Base-by-base conservation (phyloP, 2,888 invertebrate species). In the Agonopterix heracliana region DNA sequence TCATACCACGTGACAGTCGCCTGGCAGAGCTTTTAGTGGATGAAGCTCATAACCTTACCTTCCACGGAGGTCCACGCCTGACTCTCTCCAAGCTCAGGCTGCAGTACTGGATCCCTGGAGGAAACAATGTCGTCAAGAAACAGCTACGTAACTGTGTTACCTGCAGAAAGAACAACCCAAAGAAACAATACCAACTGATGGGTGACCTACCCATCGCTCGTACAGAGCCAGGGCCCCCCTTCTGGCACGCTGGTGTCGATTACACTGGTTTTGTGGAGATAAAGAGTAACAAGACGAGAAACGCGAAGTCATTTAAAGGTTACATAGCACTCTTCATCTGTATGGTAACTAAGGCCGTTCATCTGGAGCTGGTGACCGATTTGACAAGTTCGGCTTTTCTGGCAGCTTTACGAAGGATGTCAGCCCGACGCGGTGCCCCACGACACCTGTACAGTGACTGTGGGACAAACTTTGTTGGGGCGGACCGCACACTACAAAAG, bases 51-150 rank as follows among this genome's bases (percentile, higher is more conserved):
- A 12, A 46, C 10, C 53, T 44, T 45, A 59, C 58, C 1, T 47
- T 59, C 4, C 63, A 63, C 46, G 59, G 58, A 26, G 60, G 62
- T 13, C 53, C 49, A 7, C 49, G 52, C 42, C 9, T 56, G 7
- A 56, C 55, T 51, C 9, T 58, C 2, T 55, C 51, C 26, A 48
- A 46, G 9, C 44, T 57, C 12, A 48, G 55, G 34, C 14, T 45
- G 1, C 54, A 50, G 36, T 57, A 50, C 13, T 55, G 51, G 54
- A 55, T 57, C 9, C n/a, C 52, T 11, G 13, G 45, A n/a, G 52
- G 36, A 5, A 54, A 51, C 12, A 38, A 44, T 11, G 3, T 42
- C 2, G 45, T 48, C 9, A 57, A 47, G 13, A 7, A 9, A 11
- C n/a, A 45, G 12, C 41, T 50, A 1, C 41, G 47, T 5, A 40